phyloP scores from a whole-genome alignment of 1,140 invertebrate species.

The Sminthurinus signatus region DNA sequence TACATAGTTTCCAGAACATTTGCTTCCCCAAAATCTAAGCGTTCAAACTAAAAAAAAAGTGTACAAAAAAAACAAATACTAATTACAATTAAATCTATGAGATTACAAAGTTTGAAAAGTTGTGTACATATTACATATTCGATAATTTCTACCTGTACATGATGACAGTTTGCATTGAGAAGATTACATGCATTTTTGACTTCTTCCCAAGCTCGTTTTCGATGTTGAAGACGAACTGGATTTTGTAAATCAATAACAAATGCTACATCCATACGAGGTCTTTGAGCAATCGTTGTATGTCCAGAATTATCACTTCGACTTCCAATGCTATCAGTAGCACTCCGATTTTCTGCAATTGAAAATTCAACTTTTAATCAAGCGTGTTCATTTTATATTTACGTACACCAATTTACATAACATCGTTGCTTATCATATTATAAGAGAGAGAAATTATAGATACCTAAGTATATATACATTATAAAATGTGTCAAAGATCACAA shows the following conservation, averaged over 20 bases:
- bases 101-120: too few species aligned
- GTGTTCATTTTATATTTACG: too few species aligned
- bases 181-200: constrained; percentile 68
- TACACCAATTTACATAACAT: too few species aligned
- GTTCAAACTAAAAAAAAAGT: constrained; percentile 71
- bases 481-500: too few species aligned
- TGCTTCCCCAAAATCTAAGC: constrained; percentile 77
- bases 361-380: neutral
- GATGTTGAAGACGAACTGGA: constrained; percentile 60
- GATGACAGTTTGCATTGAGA: constrained; percentile 71
- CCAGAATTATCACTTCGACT: constrained; percentile 63
- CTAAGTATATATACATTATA: too few species aligned
- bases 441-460: too few species aligned
- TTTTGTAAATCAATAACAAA: constrained; percentile 74
- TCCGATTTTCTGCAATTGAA: constrained; percentile 47
- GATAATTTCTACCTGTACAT: constrained; percentile 61
- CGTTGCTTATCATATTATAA: too few species aligned
- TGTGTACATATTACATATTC: too few species aligned
- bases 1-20: constrained; percentile 82
- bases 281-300: constrained; percentile 48
- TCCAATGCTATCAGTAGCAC: constrained; percentile 64
- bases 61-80: constrained; percentile 26
- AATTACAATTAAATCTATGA: too few species aligned
- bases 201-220: constrained; percentile 75
- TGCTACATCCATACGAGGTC: constrained; percentile 78